Percentiles rank a stretch among this genome's conserved stretches.
phyloP scores from a whole-genome alignment of 2,797 vertebrate species.

The Chiloscyllium punctatum region DNA sequence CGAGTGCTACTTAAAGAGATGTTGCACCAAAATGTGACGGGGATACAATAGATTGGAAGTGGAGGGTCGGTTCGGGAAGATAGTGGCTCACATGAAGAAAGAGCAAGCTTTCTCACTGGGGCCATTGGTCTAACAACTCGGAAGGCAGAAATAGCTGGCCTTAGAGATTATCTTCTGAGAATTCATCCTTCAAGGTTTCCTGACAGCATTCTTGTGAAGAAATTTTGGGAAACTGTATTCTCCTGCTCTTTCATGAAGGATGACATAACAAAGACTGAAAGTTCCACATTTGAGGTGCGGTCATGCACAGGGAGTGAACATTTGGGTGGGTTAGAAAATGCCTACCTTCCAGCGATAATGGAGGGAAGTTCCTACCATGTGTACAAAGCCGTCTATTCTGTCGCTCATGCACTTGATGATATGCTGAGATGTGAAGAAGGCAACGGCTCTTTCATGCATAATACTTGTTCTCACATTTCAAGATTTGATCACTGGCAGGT shows the following conservation, averaged over 20 bases:
- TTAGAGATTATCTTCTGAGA: not conserved
- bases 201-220: not conserved
- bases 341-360: not conserved
- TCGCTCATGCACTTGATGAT: not conserved
- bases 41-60: slow-evolving; percentile 19
- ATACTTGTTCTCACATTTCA: not conserved
- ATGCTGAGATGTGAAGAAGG: not conserved
- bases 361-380: not conserved
- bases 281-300: not conserved
- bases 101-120: not conserved
- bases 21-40: not conserved
- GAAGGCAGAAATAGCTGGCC: not conserved
- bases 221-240: slow-evolving; percentile 37
- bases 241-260: not conserved
- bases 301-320: not conserved
- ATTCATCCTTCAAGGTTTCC: not conserved
- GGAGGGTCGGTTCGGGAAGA: not conserved
- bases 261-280: too few relatives aligned
- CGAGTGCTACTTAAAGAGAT: slow-evolving; percentile 3
- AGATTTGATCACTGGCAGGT: slow-evolving; percentile 22
- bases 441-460: slow-evolving; percentile 1
- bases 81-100: not conserved
- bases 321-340: not conserved
- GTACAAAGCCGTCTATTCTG: slow-evolving; percentile 9
- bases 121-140: not conserved